Evolutionary conservation across 1,140 invertebrate species (phyloP), one percentile per base, ranked within the genome.

Genomic region (Atopsyche davidsoni): DNA sequence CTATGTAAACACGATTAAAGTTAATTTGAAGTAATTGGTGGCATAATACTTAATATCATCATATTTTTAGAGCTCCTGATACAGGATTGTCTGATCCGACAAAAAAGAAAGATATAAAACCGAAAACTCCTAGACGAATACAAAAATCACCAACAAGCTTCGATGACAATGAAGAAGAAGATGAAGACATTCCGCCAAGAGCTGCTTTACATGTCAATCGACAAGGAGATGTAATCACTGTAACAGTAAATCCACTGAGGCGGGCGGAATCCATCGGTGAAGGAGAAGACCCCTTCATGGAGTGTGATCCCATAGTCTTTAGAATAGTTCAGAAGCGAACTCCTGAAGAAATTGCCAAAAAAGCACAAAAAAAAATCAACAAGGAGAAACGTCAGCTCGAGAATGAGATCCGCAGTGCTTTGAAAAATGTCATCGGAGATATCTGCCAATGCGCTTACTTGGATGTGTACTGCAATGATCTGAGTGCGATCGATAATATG

Each of bases 271-370:
- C 66, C 23, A 62, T 77, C 38, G 59, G 62, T 3, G 65, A 67
- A 6, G 72, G 73, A 42, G 76, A 79, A 61, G 71, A 76, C 61
- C 76, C 77, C 0, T 79, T 77, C 53, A 75, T 79, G 18, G 72
- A 77, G 19, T 77, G 75, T 35, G 73, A 75, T 39, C 77, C 77
- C 0, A 62, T 79, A 59, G 61, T 77, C 34, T 79, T 79, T 53
- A 77, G 75, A 61, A 78, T 78, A 14, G 71, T 70, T 14, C 77
- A 76, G 50, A 73, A 75, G 45, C 55, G 69, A 13, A 70, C 69
- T 28, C 70, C 69, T 0, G 67, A 73, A 36, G 67, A 69, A 35
- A 64, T 66, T 44, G 69, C 68, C 0, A 72, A 70, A 45, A 67
- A 69, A 0, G 69, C 70, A 56, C 68, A 68, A 2, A 60, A 66